Evolutionary conservation across 2,888 invertebrate species (phyloP).

Genomic region (Macaria notata): DNA sequence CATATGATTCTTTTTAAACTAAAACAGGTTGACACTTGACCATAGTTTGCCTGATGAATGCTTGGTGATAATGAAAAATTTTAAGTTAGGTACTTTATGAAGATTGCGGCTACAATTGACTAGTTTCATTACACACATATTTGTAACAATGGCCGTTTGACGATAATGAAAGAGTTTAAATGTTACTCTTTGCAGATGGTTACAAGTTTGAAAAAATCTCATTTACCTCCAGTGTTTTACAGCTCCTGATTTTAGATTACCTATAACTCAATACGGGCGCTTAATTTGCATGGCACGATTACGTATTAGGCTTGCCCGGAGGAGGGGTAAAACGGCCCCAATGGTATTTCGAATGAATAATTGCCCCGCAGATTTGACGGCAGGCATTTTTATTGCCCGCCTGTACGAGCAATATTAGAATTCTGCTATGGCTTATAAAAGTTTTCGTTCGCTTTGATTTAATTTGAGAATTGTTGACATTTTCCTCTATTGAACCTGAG

Average conservation of each 20-base stretch:
- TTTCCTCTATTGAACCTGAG: constrained; percentile 16
- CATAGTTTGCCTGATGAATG: no score
- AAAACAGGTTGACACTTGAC: no score
- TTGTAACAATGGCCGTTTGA: no score
- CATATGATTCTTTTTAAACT: no score
- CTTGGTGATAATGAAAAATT: no score
- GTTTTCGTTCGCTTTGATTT: constrained; percentile 30
- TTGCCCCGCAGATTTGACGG: constrained; percentile 70
- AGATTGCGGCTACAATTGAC: no score
- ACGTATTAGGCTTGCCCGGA: constrained; percentile 32
- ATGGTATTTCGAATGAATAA: constrained; percentile 75
- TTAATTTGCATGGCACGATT: constrained; percentile 44
- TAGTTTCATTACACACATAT: no score
- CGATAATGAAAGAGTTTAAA: no score
- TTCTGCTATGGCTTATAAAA: constrained; percentile 49
- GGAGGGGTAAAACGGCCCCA: constrained; percentile 45
- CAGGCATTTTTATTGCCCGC: constrained; percentile 74
- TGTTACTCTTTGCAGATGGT: no score
- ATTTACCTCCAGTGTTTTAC: no score
- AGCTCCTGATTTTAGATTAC: constrained; percentile 29
- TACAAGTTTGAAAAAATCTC: no score
- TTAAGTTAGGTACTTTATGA: no score
- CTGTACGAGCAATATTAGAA: constrained; percentile 60
- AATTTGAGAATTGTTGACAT: constrained; percentile 15
- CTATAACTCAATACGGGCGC: constrained; percentile 33